A percentile compares a stretch with the other conserved stretches of the same genome.
These are phyloP conservation scores for Drosophila lacertosa DNA, from an alignment of 1,140 invertebrate genomes.

Conservation along the genomic window DNA sequence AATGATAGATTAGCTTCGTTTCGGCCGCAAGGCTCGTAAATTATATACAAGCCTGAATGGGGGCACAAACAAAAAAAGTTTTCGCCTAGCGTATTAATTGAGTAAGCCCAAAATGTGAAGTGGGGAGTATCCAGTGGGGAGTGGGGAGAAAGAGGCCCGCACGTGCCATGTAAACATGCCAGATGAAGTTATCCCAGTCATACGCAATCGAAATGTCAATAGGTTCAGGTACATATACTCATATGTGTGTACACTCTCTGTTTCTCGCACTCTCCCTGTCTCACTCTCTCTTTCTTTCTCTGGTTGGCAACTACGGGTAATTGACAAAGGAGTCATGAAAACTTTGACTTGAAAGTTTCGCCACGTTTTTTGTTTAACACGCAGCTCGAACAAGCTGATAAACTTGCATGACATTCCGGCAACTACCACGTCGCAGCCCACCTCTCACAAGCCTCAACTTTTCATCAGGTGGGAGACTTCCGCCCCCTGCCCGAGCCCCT, in stretches of 20 bases:
- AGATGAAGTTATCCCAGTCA: slow-evolving; percentile 42
- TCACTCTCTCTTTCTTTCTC: background rate
- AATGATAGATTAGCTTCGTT: slow-evolving; percentile 75
- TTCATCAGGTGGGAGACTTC: too few relatives aligned
- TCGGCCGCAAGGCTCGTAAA: slow-evolving; percentile 45
- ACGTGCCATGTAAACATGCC: slow-evolving; percentile 38
- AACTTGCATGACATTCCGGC: slow-evolving; percentile 70
- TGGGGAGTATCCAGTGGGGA: background rate
- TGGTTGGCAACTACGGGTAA: slow-evolving; percentile 69
- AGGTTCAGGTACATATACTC: slow-evolving; percentile 25
- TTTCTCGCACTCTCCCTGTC: background rate
- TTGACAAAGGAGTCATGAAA: slow-evolving; percentile 80
- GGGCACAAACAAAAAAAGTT: slow-evolving; percentile 61
- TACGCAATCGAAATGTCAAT: slow-evolving; percentile 75
- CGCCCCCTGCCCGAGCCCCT: too few relatives aligned
- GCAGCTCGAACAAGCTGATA: slow-evolving; percentile 71
- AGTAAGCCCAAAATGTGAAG: background rate
- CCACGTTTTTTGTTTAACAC: slow-evolving; percentile 79
- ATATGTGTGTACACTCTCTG: background rate
- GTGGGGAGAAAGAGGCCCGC: background rate
- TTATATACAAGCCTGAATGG: slow-evolving; percentile 58
- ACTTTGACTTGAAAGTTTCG: slow-evolving; percentile 78
- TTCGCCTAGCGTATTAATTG: slow-evolving; percentile 67
- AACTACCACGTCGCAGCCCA: slow-evolving; percentile 37
- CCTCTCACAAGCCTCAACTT: slow-evolving; percentile 7